Conservation (phyloP, 2,888 invertebrate species). For the Notodonta dromedarius region DNA sequence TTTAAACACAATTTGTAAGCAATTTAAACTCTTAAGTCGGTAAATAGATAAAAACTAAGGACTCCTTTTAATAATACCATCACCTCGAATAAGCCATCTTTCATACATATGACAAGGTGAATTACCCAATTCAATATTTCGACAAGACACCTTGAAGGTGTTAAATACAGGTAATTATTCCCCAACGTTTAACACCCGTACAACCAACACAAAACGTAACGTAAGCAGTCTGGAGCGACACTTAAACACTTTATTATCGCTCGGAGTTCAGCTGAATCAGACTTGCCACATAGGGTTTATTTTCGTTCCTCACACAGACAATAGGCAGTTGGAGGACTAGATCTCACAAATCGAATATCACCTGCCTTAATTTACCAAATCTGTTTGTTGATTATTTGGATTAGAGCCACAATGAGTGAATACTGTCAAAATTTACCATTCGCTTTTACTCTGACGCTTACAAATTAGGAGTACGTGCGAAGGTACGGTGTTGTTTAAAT, state of each 20-base stretch:
- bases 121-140: neutral
- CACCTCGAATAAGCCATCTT: too few species aligned
- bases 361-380: too few species aligned
- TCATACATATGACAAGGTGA: neutral
- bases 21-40: too few species aligned
- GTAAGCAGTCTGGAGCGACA: slow-evolving; percentile 27
- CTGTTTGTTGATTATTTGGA: too few species aligned
- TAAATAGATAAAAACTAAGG: too few species aligned
- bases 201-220: slow-evolving; percentile 8
- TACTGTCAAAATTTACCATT: too few species aligned
- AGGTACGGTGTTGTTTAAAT: slow-evolving; percentile 25
- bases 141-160: neutral
- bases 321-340: too few species aligned
- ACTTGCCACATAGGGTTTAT: neutral
- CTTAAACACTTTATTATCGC: slow-evolving; percentile 49
- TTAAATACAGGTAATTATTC: neutral
- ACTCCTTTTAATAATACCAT: too few species aligned
- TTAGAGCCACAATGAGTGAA: too few species aligned
- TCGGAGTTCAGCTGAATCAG: slow-evolving; percentile 50
- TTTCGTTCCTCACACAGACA: too few species aligned
- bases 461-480: slow-evolving; percentile 10
- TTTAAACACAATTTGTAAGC: too few species aligned
- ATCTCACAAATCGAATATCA: too few species aligned
- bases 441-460: slow-evolving; percentile 8
- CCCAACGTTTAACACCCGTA: slow-evolving; percentile 7